Evolutionary conservation across 2,888 invertebrate species (phyloP), one percentile per base, ranked within the genome.

Genomic region (Ochropleura plecta): DNA sequence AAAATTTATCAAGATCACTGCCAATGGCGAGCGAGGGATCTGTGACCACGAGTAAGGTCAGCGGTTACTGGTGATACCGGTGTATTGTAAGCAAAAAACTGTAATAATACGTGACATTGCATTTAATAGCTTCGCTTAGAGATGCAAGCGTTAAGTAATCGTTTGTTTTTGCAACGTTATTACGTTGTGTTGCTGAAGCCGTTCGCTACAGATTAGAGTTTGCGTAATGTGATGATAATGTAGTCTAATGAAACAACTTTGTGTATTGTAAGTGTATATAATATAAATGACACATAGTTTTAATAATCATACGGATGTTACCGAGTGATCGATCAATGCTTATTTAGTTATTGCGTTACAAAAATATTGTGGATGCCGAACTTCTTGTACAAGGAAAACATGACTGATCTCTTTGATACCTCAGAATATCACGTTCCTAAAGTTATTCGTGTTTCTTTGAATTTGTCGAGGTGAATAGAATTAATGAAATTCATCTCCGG

Each of bases 1-100:
- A 94, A 94, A 92, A 90, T 0, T 42, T 89, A 92, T 92, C 95
- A 96, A 96, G 96, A 95, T 95, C 96, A 95, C 89, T 95, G 94
- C 90, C 95, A 95, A 93, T 93, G 93, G 87, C 89, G 86, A 82
- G 88, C 86, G 90, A 88, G 84, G 89, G 90, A 89, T 90, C 90
- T 89, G 90, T 90, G 90, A 89, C 92, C 90, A 89, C 87, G 84
- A 87, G 83, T 85, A 88, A 92, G 91, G 91, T 88, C 86, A 83
- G 55, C 44, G 48, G 57, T 76, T 70, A 73, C 79, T 70, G 72
- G 79, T 75, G 83, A 71, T 79, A 79, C 73, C 64, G 49, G 74
- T 48, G 70, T 71, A 78, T 81, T 84, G 78, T 77, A 78, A 64
- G 63, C 44, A 86, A 82, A 88, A 30, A 87, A 88, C 78, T 79